These are phyloP conservation scores for Gopherus evgoodei DNA, from an alignment of 2,113 vertebrate species.

Conservation along the genomic window DNA sequence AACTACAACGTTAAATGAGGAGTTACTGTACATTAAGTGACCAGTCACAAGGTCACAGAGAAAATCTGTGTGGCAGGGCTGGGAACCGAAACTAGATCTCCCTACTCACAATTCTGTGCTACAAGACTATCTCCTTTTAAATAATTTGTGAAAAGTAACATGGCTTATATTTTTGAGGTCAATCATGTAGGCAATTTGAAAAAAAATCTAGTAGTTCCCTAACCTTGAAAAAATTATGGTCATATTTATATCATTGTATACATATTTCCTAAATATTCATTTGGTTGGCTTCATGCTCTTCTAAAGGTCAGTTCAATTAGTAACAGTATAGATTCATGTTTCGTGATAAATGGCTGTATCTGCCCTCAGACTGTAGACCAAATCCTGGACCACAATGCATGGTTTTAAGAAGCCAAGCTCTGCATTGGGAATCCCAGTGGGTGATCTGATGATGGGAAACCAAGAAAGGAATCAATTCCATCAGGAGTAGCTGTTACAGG, in stretches of 20 bases:
- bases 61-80: background rate
- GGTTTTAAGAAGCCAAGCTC: background rate
- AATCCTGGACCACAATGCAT: background rate
- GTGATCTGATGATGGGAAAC: background rate
- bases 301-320: background rate
- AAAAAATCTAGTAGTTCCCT: background rate
- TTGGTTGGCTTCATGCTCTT: background rate
- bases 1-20: too few relatives aligned
- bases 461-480: background rate
- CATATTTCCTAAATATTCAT: background rate
- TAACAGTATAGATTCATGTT: background rate
- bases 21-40: background rate
- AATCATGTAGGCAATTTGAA: background rate
- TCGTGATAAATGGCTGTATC: background rate
- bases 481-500: background rate
- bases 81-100: background rate
- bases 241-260: background rate
- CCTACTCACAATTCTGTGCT: background rate
- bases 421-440: background rate
- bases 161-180: background rate
- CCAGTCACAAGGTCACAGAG: background rate
- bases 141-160: background rate
- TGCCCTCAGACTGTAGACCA: background rate
- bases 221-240: background rate
- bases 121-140: background rate